Conservation (phyloP, 2,888 invertebrate species). For the Digitonthophagus gazella region DNA sequence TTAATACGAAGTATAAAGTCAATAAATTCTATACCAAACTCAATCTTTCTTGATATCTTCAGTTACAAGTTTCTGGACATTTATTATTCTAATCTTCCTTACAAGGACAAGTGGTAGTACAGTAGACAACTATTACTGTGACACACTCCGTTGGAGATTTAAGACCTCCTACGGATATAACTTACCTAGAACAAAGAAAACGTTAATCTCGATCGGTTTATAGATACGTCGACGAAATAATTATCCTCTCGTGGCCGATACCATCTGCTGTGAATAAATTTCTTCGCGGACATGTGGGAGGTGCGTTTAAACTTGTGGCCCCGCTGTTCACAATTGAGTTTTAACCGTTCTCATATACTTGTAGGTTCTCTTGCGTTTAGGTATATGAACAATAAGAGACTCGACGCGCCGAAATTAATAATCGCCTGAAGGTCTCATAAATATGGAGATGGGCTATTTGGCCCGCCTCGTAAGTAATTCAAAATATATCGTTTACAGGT, state of each 20-base stretch:
- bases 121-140: neutral
- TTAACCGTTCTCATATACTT: neutral
- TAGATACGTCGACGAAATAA: neutral
- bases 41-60: neutral
- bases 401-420: neutral
- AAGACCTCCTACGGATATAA: neutral
- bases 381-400: neutral
- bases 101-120: neutral
- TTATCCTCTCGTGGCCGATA: neutral
- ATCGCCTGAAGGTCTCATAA: neutral
- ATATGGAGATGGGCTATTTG: neutral
- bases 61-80: neutral
- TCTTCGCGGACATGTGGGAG: neutral
- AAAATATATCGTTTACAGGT: neutral
- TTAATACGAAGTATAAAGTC: too few species aligned
- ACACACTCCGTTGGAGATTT: neutral
- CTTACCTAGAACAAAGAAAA: neutral
- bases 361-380: too few species aligned
- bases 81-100: too few species aligned
- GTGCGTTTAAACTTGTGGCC: neutral
- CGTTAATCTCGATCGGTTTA: neutral
- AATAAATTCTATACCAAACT: too few species aligned
- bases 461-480: neutral
- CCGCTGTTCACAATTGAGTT: neutral
- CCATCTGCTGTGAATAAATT: neutral